Evolutionary conservation across 2,888 invertebrate genomes (phyloP).

Genomic region (Syritta pipiens): DNA sequence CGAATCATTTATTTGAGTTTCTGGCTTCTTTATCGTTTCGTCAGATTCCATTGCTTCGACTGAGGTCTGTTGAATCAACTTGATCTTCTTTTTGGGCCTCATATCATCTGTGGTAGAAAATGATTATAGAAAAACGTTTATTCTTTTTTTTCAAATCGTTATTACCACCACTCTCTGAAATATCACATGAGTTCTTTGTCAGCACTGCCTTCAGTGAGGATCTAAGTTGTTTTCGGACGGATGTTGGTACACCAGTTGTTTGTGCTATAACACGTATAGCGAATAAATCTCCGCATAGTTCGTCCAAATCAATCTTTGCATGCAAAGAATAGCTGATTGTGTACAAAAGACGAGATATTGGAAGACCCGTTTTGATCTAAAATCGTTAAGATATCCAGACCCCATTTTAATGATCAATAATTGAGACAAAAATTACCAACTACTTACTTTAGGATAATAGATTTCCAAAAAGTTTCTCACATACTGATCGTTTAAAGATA

Average conservation of each 20-base stretch:
- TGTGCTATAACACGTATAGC: slow-evolving; percentile 79
- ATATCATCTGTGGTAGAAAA: slow-evolving; percentile 53
- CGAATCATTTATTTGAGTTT: slow-evolving; percentile 21
- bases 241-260: slow-evolving; percentile 77
- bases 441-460: slow-evolving; percentile 91
- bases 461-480: slow-evolving; percentile 93
- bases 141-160: too few species aligned
- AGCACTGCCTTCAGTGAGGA: slow-evolving; percentile 77
- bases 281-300: slow-evolving; percentile 79
- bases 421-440: background rate
- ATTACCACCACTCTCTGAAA: slow-evolving; percentile 76
- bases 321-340: slow-evolving; percentile 79
- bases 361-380: slow-evolving; percentile 77
- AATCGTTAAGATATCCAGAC: background rate
- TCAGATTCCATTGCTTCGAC: slow-evolving; percentile 48
- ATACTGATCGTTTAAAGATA: slow-evolving; percentile 89
- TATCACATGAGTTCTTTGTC: slow-evolving; percentile 76
- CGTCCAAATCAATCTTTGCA: slow-evolving; percentile 79
- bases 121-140: too few species aligned
- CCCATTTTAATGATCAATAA: too few species aligned
- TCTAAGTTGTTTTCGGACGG: slow-evolving; percentile 78
- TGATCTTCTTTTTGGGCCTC: slow-evolving; percentile 70
- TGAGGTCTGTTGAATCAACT: slow-evolving; percentile 52
- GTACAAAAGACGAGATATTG: slow-evolving; percentile 78
- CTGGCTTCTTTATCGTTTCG: slow-evolving; percentile 16